Evolutionary conservation across 2,797 vertebrate genomes (phyloP), one percentile per base, ranked within the genome.

Genomic region (Trachops cirrhosus): DNA sequence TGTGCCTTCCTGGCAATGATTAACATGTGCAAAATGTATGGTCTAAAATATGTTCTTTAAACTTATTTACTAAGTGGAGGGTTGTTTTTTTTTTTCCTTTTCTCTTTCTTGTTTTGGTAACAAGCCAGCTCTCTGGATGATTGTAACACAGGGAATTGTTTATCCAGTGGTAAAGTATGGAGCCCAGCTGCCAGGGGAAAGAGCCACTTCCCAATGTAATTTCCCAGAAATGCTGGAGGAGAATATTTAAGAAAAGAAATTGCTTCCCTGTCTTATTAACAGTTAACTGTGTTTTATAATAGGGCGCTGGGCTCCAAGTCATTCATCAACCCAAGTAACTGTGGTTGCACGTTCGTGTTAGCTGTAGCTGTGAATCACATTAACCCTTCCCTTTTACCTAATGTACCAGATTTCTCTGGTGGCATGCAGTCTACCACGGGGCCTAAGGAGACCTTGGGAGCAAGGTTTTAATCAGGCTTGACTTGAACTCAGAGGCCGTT

Each of bases 201-300:
- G 79, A 97, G 93, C 19, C n/a, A 52, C 46, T 91, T 93, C 62
- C 87, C 96, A 95, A 94, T 91, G 96, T 96, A 97, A 96, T 70
- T 24, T 4, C 62, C 95, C 44, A 97, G 92, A 97, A 97, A 97
- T 74, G 94, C 89, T 96, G 85, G 96, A 96, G 92, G 73, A 95
- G 94, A 98, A 98, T 89, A 90, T 39, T 37, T 90, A 97, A 97
- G 97, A 95, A 96, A 96, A 95, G 92, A 98, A 96, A 97, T 96
- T 96, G 70, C 94, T 97, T 98, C 90, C 95, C 96, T 80, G 71
- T 87, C 95, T 97, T 96, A 75, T 94, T 89, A 95, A 94, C 79
- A 74, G 22, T 39, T 86, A 92, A 68, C 91, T 96, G 6, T 89
- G 96, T 92, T 93, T 97, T 93, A 95, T 92, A 92, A 41, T 15